Base-by-base conservation (phyloP, 2,797 vertebrate genomes). In the Myoxocephalus aenaeus region DNA sequence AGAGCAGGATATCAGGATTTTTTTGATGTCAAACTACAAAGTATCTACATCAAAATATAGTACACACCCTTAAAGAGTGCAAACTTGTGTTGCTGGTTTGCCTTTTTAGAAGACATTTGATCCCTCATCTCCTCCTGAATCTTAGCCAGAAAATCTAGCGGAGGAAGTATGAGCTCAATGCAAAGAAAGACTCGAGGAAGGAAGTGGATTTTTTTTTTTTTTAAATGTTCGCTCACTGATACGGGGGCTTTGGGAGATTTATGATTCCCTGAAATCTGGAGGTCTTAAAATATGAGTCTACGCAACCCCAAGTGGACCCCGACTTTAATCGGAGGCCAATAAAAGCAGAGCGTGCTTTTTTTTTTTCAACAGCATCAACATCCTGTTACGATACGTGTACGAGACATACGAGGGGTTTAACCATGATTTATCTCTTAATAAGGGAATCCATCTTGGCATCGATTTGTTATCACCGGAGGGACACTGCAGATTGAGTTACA, bases 1-100 rank as follows among this genome's bases (percentile, higher is more conserved):
- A 87, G 74, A 73, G 78, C 82, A 91, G 90, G 90, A 92, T 86
- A 89, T 91, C 53, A 68, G 76, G 77, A 65, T 25, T 68, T 77
- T 75, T 78, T 79, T 78, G 38, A 64, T 80, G 48, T 74, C 63
- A 64, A 53, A 73, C 76, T 82, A 73, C 78, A 91, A 82, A 85
- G 70, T 76, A 0, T 82, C 53, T 86, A 77, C 79, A 46, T 50
- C 29, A 5, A 27, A 79, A 64, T 20, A 13, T 42, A 73, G n/a
- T 15, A 15, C 57, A 36, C 53, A 66, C 42, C 53, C 25, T 34
- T 46, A 66, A 53, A 81, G 29, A 82, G 73, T 67, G 40, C 25
- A 83, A 32, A n/a, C 22, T 65, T 57, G 22, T 54, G 46, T n/a
- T 65, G 62, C 83, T 82, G 62, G 38, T 82, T 77, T 83, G 38